Base-by-base conservation (phyloP, 1,140 invertebrate species). In the Pogonus chalceus region DNA sequence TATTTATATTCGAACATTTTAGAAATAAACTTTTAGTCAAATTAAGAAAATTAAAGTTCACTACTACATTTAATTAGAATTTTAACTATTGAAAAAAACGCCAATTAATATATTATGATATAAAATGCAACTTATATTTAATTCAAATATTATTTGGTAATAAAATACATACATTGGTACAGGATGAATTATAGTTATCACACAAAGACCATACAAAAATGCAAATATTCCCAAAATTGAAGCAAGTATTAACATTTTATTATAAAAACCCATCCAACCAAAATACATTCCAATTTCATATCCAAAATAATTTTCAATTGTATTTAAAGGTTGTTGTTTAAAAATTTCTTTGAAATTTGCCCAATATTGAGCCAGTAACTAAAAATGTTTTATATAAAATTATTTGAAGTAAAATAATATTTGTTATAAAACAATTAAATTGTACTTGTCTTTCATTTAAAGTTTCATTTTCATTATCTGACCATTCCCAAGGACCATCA, bases 181-280 rank as follows among this genome's bases (percentile, higher is more conserved):
- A n/a, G 26, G 23, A 12, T 23, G 23, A 46, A 62, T 59, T 16
- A 52, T 16, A 49, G n/a, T 23, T 52, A 51, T 20, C 22, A 46
- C 37, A 53, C 24, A 14, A 57, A 57, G 12, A 21, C 43, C 23
- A 60, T 20, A 4, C 60, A 58, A 46, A 55, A 65, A 26, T 49
- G 22, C 22, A 20, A 63, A 9, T 7, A 59, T 64, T 63, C 78
- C 79, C 76, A 65, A 72, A 73, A 53, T 69, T 48, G 66, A 78
- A 77, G 53, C 69, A 2, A 72, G 69, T 20, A 79, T 76, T 23
- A 88, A 66, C 70, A 72, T 65, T 58, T 67, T 63, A 51, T 73
- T 72, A 64, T 77, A 80, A 37, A 76, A 63, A 3, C 75, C 77
- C 31, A 76, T 69, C 73, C 78, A 79, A 14, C 69, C 69, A 20